Base-by-base conservation (phyloP, 2,113 vertebrate genomes). In the Tachycineta bicolor region DNA sequence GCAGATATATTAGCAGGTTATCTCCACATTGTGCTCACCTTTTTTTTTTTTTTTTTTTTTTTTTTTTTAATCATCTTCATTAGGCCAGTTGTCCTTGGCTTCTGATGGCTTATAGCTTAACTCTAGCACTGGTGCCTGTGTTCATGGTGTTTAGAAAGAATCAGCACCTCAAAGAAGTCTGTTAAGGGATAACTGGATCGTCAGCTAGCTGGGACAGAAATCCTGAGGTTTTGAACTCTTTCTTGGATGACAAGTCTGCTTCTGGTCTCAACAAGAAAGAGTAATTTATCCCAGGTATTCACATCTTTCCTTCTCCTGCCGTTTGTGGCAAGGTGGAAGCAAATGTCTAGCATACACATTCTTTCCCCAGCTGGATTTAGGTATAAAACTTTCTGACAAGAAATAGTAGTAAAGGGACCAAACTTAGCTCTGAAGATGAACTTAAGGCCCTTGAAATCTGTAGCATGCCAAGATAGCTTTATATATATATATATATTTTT, bases 331-430 rank as follows among this genome's bases (percentile, higher is more conserved):
- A 97, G 95, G 95, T 94, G 92, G 96, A 96, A 94, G 91, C 83
- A 95, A 97, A 95, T 95, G 94, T 92, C 90, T 96, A 94, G 93
- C 90, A 96, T 86, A 90, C 80, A 90, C 90, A 92, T 89, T 65
- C 65, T 91, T 95, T 92, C 83, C 96, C 93, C 95, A 94, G 78
- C 90, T 96, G 96, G 83, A 85, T 96, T 80, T 83, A 77, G 90
- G 78, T 96, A 90, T 97, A 97, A 97, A 97, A 93, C 94, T 97
- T 96, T 97, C 90, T 97, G 97, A 97, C 96, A 97, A 96, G 93
- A 56, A 95, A 59, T 43, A 94, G 94, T 93, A 96, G 94, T 95
- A 97, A 97, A 97, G 96, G 94, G 97, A 97, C 83, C 60, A 60
- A 89, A 86, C 62, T 53, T 81, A 93, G 71, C 95, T 93, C 95